Base-by-base conservation (phyloP, 2,113 vertebrate species). In the Notarius quadriscutis region DNA sequence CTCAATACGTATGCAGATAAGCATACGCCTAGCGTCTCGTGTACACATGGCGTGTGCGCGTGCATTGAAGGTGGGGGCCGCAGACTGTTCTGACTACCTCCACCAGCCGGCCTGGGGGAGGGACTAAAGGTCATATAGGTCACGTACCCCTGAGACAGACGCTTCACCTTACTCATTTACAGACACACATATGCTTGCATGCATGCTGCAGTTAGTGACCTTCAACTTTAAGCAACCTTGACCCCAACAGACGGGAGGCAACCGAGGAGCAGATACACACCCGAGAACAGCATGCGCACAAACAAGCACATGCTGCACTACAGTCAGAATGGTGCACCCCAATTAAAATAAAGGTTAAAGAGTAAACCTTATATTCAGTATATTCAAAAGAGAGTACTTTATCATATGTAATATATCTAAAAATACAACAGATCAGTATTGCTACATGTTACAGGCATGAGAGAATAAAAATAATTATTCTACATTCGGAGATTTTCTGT, bases 1-100 rank as follows among this genome's bases (percentile, higher is more conserved):
- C 94, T 94, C 94, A 90, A 95, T 96, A 95, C 95, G 93, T 94
- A 97, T 97, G 96, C 94, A 96, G 96, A 97, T 97, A 93, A 89
- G 90, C 92, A 92, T 92, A 88, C 92, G 92, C 78, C 83, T 92
- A 91, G 92, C 92, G 85, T 90, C 92, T 93, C 67, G 53, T 65
- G 67, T 83, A 92, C 84, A 86, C 69, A 75, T 86, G 75, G 74
- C 67, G 50, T 41, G n/a, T 84, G 77, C 77, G 83, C 84, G 84
- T 85, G 78, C 51, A 63, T 79, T 69, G 50, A 51, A 48, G 14
- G 75, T 18, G 41, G 91, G 93, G 92, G 92, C 78, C 84, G 86
- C 89, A 65, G 89, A 91, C 90, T 91, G 91, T 90, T 90, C 83
- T 75, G 84, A 90, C 80, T 88, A 87, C 90, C 89, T 91, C 89